A percentile compares a stretch with the other conserved stretches of the same genome.
Conservation (phyloP, 2,113 vertebrate species). For the Festucalex cinctus region DNA sequence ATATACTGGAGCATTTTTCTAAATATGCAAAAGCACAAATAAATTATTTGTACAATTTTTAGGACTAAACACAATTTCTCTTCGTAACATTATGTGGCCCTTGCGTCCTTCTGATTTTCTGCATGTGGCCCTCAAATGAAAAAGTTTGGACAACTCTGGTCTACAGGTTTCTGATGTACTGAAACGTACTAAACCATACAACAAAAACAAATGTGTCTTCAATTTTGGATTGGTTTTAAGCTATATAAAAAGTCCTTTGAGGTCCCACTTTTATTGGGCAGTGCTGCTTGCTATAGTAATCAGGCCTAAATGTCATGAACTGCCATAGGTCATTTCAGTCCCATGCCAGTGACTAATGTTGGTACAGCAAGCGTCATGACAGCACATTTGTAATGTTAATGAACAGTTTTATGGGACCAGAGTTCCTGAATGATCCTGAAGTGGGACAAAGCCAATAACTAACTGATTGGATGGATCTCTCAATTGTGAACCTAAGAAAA, state of each 20-base stretch:
- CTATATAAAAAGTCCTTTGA: background rate
- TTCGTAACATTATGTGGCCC: too few species aligned
- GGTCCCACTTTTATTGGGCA: background rate
- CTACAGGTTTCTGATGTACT: background rate
- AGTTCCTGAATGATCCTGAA: conserved; percentile 4
- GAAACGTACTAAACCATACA: background rate
- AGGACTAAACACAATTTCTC: too few species aligned
- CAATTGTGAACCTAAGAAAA: background rate
- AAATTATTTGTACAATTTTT: too few species aligned
- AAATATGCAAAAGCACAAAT: too few species aligned
- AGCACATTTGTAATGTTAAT: conserved; percentile 49
- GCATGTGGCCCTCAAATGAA: too few species aligned
- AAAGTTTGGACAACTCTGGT: too few species aligned
- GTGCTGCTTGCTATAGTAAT: background rate
- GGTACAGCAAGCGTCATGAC: conserved; percentile 17
- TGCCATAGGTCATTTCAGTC: background rate
- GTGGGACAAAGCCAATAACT: background rate
- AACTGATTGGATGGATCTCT: background rate
- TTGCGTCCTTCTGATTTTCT: too few species aligned
- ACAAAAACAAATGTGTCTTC: background rate
- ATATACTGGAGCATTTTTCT: too few species aligned
- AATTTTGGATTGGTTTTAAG: background rate
- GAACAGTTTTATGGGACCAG: conserved; percentile 38
- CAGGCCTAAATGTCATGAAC: conserved; percentile 10
- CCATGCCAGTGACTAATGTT: conserved; percentile 30